Base-by-base conservation (phyloP, 2,113 vertebrate genomes). In the Mus spicilegus region DNA sequence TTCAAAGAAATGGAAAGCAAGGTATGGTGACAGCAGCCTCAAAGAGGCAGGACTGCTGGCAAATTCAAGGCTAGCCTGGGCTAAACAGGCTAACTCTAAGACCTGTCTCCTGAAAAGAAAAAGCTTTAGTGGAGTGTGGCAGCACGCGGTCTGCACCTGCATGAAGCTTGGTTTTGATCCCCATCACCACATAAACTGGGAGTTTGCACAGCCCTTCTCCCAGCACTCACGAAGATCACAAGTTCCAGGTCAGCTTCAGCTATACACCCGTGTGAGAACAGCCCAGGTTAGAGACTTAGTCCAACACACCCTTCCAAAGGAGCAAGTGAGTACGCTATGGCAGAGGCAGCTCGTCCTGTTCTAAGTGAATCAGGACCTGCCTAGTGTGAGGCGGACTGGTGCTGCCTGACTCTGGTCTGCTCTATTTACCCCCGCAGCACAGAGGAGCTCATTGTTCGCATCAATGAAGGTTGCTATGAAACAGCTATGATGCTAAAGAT, bases 401-500 rank as follows among this genome's bases (percentile, higher is more conserved):
- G 16, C 67, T n/a, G 51, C 24, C 46, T 46, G 14, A 36, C 70
- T 73, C 4, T 69, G 11, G 70, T 19, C 36, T 63, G 0, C 22
- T 30, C 7, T 0, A 14, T 70, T 20, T n/a, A 13, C 46, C 39
- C 36, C 36, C 4, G n/a, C 0, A 91, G 65, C 89, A 84, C 6
- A 70, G 30, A 54, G 2, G n/a, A 54, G 33, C 49, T 49, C 82
- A 49, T 3, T 3, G 12, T 88, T 80, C 3, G 0, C 0, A 11
- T 67, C 51, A 36, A 26, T 5, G 46, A 73, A 65, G 13, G 72
- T 89, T 97, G 97, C 88, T n/a, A 70, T 67, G 96, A 61, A 96
- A 91, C 91, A 24, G 93, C n/a, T 97, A 42, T 51, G 98, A 98
- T 20, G 96, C 98, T 98, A 98, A 94, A 98, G 94, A 77, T 0